Evolutionary conservation across 2,888 invertebrate genomes (phyloP), one percentile per base, ranked within the genome.

Genomic region (Hydraecia micacea): DNA sequence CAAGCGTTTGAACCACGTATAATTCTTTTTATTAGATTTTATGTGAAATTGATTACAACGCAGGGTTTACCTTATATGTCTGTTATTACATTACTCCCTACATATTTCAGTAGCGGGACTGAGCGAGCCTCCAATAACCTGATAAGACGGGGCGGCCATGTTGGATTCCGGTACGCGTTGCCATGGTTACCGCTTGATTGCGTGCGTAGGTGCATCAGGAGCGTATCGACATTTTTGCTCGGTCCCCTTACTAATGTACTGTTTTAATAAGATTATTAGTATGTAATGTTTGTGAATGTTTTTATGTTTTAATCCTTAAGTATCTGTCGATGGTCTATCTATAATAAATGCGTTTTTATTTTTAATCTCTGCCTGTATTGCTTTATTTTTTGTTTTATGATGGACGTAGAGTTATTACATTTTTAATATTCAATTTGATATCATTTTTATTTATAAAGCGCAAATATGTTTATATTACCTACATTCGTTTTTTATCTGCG

Each of bases 91-190:
- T 85, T 83, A 75, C 87, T 82, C 79, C 68, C 74, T 80, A 83
- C 85, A 86, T 85, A 86, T 87, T 88, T 89, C 88, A 88, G 89
- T 89, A 90, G 90, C 89, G 87, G 90, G 84, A 87, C 77, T 72
- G 71, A 79, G 79, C 74, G 79, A 84, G 80, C 87, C 88, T 91
- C 92, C 92, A 92, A 93, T 93, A 94, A 93, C 92, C 89, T 91
- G 93, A 94, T 93, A 94, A 93, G 87, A 91, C 84, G 86, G 77
- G 72, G 77, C 93, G 85, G 95, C 95, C 96, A 95, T 96, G 79
- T 95, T 96, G 95, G 91, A 95, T 95, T 94, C 93, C 91, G 80
- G 80, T 86, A 87, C 84, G 88, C 90, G 93, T 95, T 91, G 91
- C 92, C 91, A 93, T 95, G 92, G 95, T 93, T 93, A 95, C 94